Evolutionary conservation across 2,888 invertebrate genomes (phyloP).

Genomic region (Ectemnius continuus): DNA sequence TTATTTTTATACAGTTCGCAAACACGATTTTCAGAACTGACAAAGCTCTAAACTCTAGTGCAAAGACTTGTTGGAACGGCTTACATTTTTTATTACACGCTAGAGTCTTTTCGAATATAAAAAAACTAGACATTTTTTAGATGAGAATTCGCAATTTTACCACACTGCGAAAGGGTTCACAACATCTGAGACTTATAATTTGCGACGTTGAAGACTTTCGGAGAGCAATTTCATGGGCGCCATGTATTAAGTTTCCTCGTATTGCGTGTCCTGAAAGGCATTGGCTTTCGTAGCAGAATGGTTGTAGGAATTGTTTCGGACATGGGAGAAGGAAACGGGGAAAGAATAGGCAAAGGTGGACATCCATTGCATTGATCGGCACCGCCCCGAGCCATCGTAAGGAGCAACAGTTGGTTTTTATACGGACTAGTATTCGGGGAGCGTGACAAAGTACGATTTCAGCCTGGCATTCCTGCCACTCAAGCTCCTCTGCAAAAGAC

Average conservation of each 20-base stretch:
- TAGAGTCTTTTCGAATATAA: no score
- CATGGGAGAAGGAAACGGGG: constrained; percentile 11
- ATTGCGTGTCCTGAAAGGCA: constrained; percentile 34
- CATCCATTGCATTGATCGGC: constrained; percentile 60
- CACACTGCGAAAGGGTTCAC: no score
- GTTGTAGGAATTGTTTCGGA: constrained; percentile 23
- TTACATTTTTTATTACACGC: no score
- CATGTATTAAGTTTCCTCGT: constrained; percentile 23
- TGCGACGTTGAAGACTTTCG: no score
- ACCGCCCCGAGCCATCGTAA: constrained; percentile 47
- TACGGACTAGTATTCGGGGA: constrained; percentile 67
- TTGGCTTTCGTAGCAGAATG: constrained; percentile 45
- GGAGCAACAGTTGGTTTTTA: constrained; percentile 73
- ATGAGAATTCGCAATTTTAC: no score
- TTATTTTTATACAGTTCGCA: no score
- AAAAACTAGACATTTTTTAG: no score
- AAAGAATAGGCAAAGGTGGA: constrained; percentile 46
- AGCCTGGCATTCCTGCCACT: constrained; percentile 28
- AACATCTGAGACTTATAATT: no score
- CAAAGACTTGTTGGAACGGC: no score
- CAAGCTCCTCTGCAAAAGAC: no score
- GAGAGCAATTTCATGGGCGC: neutral
- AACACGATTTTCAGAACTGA: no score
- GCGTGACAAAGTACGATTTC: constrained; percentile 63
- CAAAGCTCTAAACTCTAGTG: no score